Percentiles rank a stretch among this genome's conserved stretches.
Conservation (phyloP, 2,113 vertebrate genomes). For the Peromyscus maniculatus region DNA sequence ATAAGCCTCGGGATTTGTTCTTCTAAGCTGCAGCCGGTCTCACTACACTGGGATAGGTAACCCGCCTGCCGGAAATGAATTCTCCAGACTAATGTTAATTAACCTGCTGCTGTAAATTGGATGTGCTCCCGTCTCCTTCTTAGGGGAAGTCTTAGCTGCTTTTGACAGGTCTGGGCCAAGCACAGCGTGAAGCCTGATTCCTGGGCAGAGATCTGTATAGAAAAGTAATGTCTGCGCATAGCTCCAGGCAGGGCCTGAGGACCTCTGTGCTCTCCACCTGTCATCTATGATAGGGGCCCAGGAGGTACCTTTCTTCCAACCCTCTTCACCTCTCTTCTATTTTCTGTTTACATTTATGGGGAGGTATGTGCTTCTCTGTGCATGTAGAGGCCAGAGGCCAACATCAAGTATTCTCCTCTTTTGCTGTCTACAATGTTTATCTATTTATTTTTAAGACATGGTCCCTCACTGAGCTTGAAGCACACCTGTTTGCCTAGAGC, state of each 20-base stretch:
- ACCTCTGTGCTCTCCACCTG: background rate
- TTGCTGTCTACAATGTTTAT: background rate
- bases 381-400: background rate
- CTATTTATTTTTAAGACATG: background rate
- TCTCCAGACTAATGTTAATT: background rate
- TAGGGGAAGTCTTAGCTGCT: background rate
- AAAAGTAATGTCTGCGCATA: background rate
- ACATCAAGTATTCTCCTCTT: background rate
- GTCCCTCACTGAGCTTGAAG: background rate
- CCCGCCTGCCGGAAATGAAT: background rate
- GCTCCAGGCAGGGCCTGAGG: background rate
- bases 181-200: background rate
- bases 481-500: background rate
- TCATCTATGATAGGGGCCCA: no score
- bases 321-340: background rate
- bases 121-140: background rate
- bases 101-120: background rate
- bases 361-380: background rate
- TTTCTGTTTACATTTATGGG: background rate
- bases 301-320: background rate
- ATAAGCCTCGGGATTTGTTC: conserved; percentile 16
- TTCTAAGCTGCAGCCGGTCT: background rate
- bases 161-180: background rate
- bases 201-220: background rate
- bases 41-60: background rate